Conservation (phyloP, 1,140 invertebrate species). For the Drosophila athabasca region DNA sequence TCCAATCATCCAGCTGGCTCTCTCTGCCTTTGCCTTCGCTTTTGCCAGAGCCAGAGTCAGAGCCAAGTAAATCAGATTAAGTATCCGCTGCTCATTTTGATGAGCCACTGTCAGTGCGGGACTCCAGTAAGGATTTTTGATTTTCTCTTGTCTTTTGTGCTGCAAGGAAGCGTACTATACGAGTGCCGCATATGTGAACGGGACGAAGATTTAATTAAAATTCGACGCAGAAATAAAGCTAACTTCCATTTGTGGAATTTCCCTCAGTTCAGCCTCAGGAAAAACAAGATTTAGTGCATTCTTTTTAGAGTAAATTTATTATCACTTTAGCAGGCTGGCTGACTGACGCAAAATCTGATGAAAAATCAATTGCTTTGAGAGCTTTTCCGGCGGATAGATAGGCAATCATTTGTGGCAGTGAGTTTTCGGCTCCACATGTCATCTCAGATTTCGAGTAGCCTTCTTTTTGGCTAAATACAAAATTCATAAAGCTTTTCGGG, state of each 20-base stretch:
- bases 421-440: slow-evolving; percentile 4
- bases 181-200: slow-evolving; percentile 23
- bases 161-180: slow-evolving; percentile 26
- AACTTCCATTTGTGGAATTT: no score
- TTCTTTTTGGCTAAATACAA: slow-evolving; percentile 49
- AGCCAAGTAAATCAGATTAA: slow-evolving; percentile 81
- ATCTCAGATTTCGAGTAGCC: slow-evolving; percentile 44
- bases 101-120: slow-evolving; percentile 58
- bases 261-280: no score
- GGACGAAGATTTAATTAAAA: slow-evolving; percentile 48
- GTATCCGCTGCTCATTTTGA: slow-evolving; percentile 81
- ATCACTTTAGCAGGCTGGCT: no score
- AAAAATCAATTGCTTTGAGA: slow-evolving; percentile 20
- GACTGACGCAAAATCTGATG: neutral
- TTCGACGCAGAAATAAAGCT: slow-evolving; percentile 16
- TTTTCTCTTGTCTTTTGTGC: slow-evolving; percentile 63
- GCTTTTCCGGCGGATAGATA: slow-evolving; percentile 11
- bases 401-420: slow-evolving; percentile 37
- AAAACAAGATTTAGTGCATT: no score
- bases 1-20: slow-evolving; percentile 28
- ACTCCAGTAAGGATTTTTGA: neutral
- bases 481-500: slow-evolving; percentile 53
- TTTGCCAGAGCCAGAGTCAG: neutral
- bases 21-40: slow-evolving; percentile 20
- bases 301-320: no score